A percentile compares a stretch with the other conserved stretches of the same genome.
Evolutionary conservation across 1,140 invertebrate genomes (phyloP).

Genomic region (Megalonaias nervosa): DNA sequence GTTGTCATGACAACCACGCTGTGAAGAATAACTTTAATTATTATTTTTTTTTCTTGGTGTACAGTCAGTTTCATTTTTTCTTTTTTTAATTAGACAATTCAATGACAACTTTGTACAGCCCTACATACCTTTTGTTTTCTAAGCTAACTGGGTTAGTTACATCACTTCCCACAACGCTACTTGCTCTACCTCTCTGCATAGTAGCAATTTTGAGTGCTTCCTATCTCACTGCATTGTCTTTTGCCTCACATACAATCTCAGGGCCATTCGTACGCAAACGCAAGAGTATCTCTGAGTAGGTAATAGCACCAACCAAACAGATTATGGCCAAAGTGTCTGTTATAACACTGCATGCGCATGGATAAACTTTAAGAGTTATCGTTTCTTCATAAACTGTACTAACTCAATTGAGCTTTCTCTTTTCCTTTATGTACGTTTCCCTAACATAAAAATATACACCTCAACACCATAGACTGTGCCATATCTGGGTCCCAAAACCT

Average conservation of each 20-base stretch:
- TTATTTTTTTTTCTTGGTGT: no score
- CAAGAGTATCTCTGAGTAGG: slow-evolving; percentile 12
- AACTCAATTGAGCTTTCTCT: slow-evolving; percentile 2
- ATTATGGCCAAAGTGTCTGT: slow-evolving; percentile 15
- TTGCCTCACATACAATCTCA: slow-evolving; percentile 20
- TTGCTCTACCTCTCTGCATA: slow-evolving; percentile 1
- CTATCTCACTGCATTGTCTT: slow-evolving; percentile 20
- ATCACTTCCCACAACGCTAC: not conserved
- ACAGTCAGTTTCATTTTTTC: no score
- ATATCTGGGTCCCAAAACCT: not conserved
- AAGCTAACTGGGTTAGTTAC: no score
- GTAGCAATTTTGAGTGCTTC: slow-evolving; percentile 27
- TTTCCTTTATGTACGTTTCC: not conserved
- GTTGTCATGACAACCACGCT: no score
- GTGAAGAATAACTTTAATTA: no score
- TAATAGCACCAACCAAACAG: slow-evolving; percentile 17
- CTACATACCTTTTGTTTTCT: no score
- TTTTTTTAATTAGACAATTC: no score
- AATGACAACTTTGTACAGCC: no score
- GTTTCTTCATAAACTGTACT: slow-evolving; percentile 9
- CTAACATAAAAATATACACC: not conserved
- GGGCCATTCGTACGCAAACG: slow-evolving; percentile 5
- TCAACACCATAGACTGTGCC: slow-evolving; percentile 8
- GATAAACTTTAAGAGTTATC: slow-evolving; percentile 22
- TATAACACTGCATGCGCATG: not conserved